A percentile compares a stretch with the other conserved stretches of the same genome.
Conservation (phyloP, 2,797 vertebrate species). For the Epinephelus malabaricus region DNA sequence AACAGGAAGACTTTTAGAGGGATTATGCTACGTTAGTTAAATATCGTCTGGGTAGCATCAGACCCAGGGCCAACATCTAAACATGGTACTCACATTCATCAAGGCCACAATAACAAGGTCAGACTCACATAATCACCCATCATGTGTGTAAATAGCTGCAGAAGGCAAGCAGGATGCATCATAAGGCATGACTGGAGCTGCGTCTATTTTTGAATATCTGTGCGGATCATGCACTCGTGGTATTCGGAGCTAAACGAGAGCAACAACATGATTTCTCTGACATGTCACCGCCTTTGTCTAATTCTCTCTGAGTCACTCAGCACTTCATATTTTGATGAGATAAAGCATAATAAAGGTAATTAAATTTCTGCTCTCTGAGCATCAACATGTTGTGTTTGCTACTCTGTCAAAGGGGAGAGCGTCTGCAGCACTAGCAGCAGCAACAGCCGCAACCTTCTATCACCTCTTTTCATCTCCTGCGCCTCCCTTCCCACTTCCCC, state of each 20-base stretch:
- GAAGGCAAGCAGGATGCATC: conserved; percentile 39
- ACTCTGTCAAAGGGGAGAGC: conserved; percentile 43
- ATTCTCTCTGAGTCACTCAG: conserved; percentile 28
- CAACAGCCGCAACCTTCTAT: conserved; percentile 71
- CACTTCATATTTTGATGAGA: conserved; percentile 66
- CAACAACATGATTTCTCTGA: conserved; percentile 44
- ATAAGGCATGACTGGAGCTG: conserved; percentile 20
- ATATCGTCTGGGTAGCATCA: conserved; percentile 50
- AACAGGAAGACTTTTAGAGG: conserved; percentile 59
- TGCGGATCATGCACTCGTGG: not conserved
- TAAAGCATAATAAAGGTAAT: conserved; percentile 78
- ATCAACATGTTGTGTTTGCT: conserved; percentile 72
- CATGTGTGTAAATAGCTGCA: conserved; percentile 51
- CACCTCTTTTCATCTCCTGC: conserved; percentile 74
- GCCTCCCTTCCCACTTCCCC: conserved; percentile 42
- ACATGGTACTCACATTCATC: conserved; percentile 59
- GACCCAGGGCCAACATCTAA: conserved; percentile 55
- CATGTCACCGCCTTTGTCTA: conserved; percentile 53
- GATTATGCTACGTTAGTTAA: conserved; percentile 54
- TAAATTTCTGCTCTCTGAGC: conserved; percentile 68
- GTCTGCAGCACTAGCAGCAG: conserved; percentile 53
- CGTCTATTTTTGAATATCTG: conserved; percentile 10
- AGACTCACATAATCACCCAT: conserved; percentile 57
- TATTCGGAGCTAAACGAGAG: conserved; percentile 40
- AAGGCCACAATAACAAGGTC: conserved; percentile 61